phyloP scores from a whole-genome alignment of 2,888 invertebrate species.

The Pseudeuparius sepicola region DNA sequence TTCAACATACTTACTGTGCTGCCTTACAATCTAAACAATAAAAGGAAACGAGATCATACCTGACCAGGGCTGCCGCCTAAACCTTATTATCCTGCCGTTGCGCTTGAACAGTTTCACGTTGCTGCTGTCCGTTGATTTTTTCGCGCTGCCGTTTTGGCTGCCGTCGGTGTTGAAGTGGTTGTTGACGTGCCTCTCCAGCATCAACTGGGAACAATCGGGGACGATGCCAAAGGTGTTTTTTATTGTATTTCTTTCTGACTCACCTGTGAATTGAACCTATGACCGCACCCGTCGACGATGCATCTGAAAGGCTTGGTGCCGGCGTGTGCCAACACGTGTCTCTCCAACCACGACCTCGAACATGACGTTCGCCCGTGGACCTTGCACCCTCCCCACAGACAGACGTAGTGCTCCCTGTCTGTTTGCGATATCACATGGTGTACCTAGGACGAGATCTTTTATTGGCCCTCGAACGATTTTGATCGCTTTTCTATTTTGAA shows the following conservation, averaged over 20 bases:
- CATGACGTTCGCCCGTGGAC: constrained; percentile 88
- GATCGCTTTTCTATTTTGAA: no score
- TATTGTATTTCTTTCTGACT: no score
- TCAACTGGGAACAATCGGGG: constrained; percentile 46
- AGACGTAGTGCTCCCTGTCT: constrained; percentile 64
- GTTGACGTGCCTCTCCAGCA: constrained; percentile 87
- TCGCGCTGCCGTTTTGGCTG: constrained; percentile 46
- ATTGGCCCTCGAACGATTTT: no score
- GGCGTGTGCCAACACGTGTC: constrained; percentile 85
- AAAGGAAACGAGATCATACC: constrained; percentile 48
- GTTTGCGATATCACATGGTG: constrained; percentile 81
- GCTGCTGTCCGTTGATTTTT: constrained; percentile 64
- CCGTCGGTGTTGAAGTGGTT: constrained; percentile 72
- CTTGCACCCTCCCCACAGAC: constrained; percentile 90
- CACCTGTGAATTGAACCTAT: constrained; percentile 80
- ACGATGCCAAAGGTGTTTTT: constrained; percentile 1
- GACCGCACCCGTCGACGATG: constrained; percentile 90
- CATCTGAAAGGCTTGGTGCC: constrained; percentile 90
- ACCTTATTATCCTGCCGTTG: constrained; percentile 81
- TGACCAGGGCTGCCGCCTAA: constrained; percentile 80
- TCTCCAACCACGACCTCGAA: constrained; percentile 85
- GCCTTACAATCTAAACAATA: no score
- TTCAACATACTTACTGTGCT: no score
- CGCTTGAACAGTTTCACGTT: constrained; percentile 71
- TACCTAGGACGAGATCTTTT: constrained; percentile 47